These are phyloP conservation scores for Arremon aurantiirostris DNA, from an alignment of 2,797 vertebrate species.

Conservation along the genomic window DNA sequence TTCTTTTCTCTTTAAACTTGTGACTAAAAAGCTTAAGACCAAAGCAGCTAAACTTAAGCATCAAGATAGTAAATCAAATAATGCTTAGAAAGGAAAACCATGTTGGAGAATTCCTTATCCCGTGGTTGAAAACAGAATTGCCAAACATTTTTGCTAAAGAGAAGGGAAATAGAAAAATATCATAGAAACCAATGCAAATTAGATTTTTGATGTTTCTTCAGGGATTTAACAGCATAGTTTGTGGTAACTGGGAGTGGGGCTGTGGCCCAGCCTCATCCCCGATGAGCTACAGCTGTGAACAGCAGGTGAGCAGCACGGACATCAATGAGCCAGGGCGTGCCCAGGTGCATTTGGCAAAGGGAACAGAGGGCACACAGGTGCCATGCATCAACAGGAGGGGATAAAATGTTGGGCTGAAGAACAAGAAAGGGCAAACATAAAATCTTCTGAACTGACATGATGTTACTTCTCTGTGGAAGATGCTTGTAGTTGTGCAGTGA, in stretches of 20 bases:
- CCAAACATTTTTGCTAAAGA: not conserved
- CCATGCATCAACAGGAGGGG: not conserved
- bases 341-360: not conserved
- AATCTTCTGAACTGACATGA: accelerated
- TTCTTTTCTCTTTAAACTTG: not conserved
- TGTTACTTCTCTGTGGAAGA: not conserved
- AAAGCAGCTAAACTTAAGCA: not conserved
- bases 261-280: not conserved
- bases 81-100: not conserved
- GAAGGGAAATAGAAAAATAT: not conserved
- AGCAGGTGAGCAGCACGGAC: not conserved
- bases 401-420: not conserved
- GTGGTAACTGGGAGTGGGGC: not conserved
- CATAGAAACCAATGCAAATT: not conserved
- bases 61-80: not conserved
- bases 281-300: not conserved
- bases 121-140: not conserved
- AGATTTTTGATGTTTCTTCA: not conserved
- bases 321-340: not conserved
- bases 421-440: not conserved
- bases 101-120: not conserved
- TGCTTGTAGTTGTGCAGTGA: not conserved
- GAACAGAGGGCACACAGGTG: not conserved
- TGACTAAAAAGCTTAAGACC: not conserved
- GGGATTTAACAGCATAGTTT: not conserved